Evolutionary conservation across 2,888 invertebrate species (phyloP), one percentile per base, ranked within the genome.

Genomic region (Prenolepis imparis): DNA sequence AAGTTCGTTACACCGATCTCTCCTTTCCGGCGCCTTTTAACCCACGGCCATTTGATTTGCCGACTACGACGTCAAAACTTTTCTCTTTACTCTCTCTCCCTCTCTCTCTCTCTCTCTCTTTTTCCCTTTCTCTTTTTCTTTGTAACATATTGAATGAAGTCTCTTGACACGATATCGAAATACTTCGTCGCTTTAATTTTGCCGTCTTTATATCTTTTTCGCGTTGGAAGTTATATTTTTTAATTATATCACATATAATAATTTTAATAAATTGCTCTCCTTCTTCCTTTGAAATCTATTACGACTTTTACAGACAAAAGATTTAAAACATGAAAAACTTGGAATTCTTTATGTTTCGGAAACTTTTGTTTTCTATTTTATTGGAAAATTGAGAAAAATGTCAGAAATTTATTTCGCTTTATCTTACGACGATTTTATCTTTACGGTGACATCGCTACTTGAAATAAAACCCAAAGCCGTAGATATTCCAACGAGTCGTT

Each of bases 1-100:
- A 89, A 90, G 86, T 90, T 90, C 84, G 89, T 90, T 90, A 90
- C 87, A 90, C 89, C 87, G 86, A 87, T 87, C 85, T 88, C 85
- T 85, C 86, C 86, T 84, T 84, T 81, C 87, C 84, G 83, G 84
- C 86, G 77, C 87, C 83, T 86, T 86, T 85, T 83, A 80, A 77
- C 84, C 66, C 75, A 70, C 63, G 70, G 84, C 84, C 86, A 84
- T 86, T 86, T 77, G 86, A 87, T 87, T 90, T 86, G 77, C 83
- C 82, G 84, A 87, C 82, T 82, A 70, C 48, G 48, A 70, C 86
- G 64, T 64, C 77, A 21, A 78, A 89, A 90, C 87, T 87, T 89
- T 89, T 67, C 84, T 84, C 81, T 82, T 82, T 84, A 72, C 77
- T 68, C 75, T 78, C 74, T 82, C 63, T 78, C 78, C 24, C 24